Base-by-base conservation (phyloP, 2,113 vertebrate species). In the Melanocharis versteri region DNA sequence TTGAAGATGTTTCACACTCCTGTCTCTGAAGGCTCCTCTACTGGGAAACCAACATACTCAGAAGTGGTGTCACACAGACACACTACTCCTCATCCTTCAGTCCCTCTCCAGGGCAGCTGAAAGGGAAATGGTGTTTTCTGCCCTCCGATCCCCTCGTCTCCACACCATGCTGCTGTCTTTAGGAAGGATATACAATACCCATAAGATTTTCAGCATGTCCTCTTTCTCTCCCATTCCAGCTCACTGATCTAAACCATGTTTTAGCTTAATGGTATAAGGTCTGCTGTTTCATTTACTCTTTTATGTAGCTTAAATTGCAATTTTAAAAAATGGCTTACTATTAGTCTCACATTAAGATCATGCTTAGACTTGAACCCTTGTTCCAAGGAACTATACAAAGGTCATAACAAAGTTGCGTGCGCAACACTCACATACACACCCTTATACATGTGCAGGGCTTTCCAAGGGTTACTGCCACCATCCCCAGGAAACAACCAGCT, bases 1-100 rank as follows among this genome's bases (percentile, higher is more conserved):
- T 53, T 9, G 10, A 18, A 66, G n/a, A 15, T 40, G n/a, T 76
- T 92, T 76, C 61, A 82, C 12, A 20, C 26, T 68, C 40, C 11
- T 79, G 24, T 37, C 61, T 73, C 37, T 13, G 45, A 48, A 35
- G 21, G 42, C 48, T 89, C 20, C 30, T 71, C 40, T n/a, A 13
- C 44, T 79, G 47, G n/a, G 65, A 79, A 68, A 78, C 16, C 26
- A 54, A 24, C 68, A 62, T 8, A 19, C 33, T 70, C 18, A 17
- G 21, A 61, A 79, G 51, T 10, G 8, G 13, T 48, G 28, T 26
- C 33, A 50, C 35, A 65, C 0, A 0, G 48, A 58, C 1, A 2
- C 35, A 22, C 10, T 35, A 30, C n/a, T 85, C 37, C 53, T 87
- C 42, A 61, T 17, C 47, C 47, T 91, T n/a, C 61, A 19, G 10